Base-by-base conservation (phyloP, 2,797 vertebrate genomes). In the Tokudaia tokunoshimensis region DNA sequence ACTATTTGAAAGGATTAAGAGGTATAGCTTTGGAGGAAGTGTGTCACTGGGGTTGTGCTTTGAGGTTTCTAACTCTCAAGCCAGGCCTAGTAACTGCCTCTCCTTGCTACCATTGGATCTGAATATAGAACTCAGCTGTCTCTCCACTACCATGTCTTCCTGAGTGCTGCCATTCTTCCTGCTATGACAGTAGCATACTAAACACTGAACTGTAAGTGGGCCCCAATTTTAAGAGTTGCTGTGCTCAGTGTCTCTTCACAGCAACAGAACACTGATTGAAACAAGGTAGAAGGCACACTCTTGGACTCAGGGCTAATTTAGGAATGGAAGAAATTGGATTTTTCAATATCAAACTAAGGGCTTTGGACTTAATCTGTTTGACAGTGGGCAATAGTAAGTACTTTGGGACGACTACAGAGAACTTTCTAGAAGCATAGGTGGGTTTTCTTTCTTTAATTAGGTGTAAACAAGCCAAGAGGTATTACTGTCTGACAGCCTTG, bases 381-480 rank as follows among this genome's bases (percentile, higher is more conserved):
- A 67, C 34, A 70, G 17, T 47, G 44, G 41, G 37, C 57, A 91
- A 34, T 34, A 84, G 82, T 50, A 50, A 84, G 61, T 52, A 86
- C 29, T 50, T 89, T 10, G 11, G 67, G 55, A 83, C 88, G 52
- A 57, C 81, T 76, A 89, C 63, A 87, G 47, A 83, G 15, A 79
- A 59, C 29, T 74, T 89, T 79, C 57, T 89, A 44, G 47, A 79
- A 74, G 34, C 88, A 80, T n/a, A 83, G 74, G 52, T 94, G 20
- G 15, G 65, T 22, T 87, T 65, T 70, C 50, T 94, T 94, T 96
- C 29, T 61, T 94, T 65, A 74, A 87, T 65, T 88, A 41, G 78
- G 72, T 37, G 20, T 74, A 97, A 91, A 37, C 29, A 17, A 52
- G 15, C 63, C 57, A n/a, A 93, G 57, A 79, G 13, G 57, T 74